These are phyloP conservation scores for Colius striatus DNA, from an alignment of 2,113 vertebrate genomes.

Conservation along the genomic window DNA sequence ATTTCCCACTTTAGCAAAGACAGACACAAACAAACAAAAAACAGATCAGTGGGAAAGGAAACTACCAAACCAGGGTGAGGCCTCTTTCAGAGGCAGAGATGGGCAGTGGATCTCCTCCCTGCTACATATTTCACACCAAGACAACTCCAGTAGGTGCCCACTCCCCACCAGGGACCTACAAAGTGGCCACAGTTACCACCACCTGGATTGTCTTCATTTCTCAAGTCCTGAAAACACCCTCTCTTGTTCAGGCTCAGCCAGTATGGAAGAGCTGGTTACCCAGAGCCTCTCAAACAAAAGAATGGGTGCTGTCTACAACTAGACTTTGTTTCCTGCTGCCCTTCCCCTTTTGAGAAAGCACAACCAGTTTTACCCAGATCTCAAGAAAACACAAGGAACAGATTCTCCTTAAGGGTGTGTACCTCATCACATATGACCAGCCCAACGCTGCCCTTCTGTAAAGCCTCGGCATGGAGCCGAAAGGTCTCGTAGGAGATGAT, in stretches of 20 bases:
- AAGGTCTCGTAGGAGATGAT: constrained; percentile 98
- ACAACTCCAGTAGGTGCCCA: not conserved
- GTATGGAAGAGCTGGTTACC: not conserved
- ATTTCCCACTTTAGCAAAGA: not conserved
- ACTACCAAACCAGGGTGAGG: not conserved
- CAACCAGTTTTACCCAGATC: not conserved
- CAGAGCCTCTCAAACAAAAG: not conserved
- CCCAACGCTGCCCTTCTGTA: constrained; percentile 91
- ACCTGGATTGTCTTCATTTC: not conserved
- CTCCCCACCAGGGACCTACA: not conserved
- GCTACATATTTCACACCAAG: not conserved
- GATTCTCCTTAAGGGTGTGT: not conserved
- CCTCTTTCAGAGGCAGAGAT: not conserved
- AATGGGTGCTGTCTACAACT: not conserved
- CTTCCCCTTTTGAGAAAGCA: not conserved
- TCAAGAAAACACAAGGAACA: not conserved
- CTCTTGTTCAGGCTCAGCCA: not conserved
- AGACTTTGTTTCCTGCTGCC: not conserved
- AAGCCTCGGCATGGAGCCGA: constrained; percentile 86
- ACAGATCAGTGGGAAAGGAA: not conserved
- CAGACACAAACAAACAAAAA: not conserved
- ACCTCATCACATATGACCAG: constrained; percentile 96
- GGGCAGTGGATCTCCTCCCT: not conserved
- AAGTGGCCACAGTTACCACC: not conserved
- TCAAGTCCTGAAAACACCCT: not conserved